A percentile compares a stretch with the other conserved stretches of the same genome.
These are phyloP conservation scores for Labeo rohita DNA, from an alignment of 2,113 vertebrate genomes.

Conservation along the genomic window DNA sequence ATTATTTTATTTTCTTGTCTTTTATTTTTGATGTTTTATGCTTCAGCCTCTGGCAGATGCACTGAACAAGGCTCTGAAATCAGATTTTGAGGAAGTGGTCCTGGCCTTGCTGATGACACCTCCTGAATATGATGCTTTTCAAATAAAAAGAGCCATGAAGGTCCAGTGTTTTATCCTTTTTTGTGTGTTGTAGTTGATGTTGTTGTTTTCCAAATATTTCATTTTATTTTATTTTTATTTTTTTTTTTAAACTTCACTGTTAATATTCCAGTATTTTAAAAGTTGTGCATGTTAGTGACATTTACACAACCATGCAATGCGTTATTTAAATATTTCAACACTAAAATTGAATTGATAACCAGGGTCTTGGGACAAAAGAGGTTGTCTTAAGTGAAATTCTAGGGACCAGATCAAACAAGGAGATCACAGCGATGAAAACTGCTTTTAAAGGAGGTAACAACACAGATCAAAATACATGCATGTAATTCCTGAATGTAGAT, in stretches of 20 bases:
- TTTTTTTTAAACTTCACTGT: background rate
- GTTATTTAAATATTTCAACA: background rate
- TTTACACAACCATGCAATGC: background rate
- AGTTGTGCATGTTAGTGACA: background rate
- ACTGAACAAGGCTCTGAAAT: slow-evolving; percentile 81
- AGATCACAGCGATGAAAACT: slow-evolving; percentile 78
- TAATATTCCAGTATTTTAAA: background rate
- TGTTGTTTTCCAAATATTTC: no score
- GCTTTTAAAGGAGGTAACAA: slow-evolving; percentile 80
- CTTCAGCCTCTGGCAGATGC: slow-evolving; percentile 77
- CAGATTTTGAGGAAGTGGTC: slow-evolving; percentile 78
- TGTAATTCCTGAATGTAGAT: background rate
- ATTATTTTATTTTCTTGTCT: background rate
- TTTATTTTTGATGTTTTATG: background rate
- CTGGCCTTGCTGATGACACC: slow-evolving; percentile 87
- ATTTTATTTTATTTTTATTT: no score
- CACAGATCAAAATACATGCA: background rate
- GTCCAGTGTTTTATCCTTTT: slow-evolving; percentile 45
- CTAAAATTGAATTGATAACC: background rate
- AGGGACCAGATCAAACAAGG: slow-evolving; percentile 80
- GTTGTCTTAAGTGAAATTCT: slow-evolving; percentile 86
- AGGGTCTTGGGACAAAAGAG: slow-evolving; percentile 90
- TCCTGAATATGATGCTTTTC: slow-evolving; percentile 85
- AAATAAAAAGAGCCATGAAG: slow-evolving; percentile 74
- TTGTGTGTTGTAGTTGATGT: background rate